Evolutionary conservation across 2,888 invertebrate species (phyloP).

Genomic region (Polydrusus pterygomalis): DNA sequence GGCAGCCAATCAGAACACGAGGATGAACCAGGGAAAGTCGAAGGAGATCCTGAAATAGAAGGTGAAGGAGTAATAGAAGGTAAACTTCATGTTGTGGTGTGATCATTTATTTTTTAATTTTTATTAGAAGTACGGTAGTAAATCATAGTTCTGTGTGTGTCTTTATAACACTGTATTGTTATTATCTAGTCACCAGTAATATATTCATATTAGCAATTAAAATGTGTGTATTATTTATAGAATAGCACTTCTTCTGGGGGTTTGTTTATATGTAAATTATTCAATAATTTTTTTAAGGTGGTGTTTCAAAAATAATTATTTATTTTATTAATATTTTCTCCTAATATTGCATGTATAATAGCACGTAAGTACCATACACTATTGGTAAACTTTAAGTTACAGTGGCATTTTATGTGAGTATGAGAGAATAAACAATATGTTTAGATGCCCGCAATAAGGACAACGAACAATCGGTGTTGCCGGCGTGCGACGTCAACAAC

Average conservation of each 20-base stretch:
- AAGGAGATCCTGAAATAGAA: slow-evolving; percentile 58
- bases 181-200: slow-evolving; percentile 37
- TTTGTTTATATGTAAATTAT: no score
- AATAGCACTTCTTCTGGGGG: not conserved
- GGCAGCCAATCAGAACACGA: slow-evolving; percentile 32
- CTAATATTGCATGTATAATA: no score
- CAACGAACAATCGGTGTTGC: no score
- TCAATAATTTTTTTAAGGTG: no score
- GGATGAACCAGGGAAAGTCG: slow-evolving; percentile 26
- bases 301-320: no score
- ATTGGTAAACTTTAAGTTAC: no score
- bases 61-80: slow-evolving; percentile 70
- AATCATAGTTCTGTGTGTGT: slow-evolving; percentile 30
- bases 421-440: no score
- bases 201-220: slow-evolving; percentile 27
- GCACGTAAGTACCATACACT: no score
- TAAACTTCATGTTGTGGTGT: slow-evolving; percentile 54
- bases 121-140: slow-evolving; percentile 25
- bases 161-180: slow-evolving; percentile 33
- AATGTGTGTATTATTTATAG: slow-evolving; percentile 36
- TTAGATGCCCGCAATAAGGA: no score
- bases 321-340: no score
- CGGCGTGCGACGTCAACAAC: no score
- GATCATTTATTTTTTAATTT: slow-evolving; percentile 36
- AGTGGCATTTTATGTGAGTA: no score